Conservation (phyloP, 2,888 invertebrate species). For the Cabera pusaria region DNA sequence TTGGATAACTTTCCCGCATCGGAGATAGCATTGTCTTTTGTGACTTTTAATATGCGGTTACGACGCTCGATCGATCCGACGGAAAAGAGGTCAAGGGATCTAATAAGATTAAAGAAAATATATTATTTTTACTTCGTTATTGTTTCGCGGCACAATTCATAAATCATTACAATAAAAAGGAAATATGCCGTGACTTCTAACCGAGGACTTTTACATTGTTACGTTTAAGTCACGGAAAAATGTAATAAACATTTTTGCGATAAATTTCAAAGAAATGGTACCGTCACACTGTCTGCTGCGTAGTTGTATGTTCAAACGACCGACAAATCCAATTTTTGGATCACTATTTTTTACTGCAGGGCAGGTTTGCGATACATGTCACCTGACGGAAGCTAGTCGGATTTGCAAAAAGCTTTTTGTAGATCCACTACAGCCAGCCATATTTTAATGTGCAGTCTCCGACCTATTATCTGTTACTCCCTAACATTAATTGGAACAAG, state of each 20-base stretch:
- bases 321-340: conserved; percentile 7
- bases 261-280: conserved; percentile 1
- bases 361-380: conserved; percentile 4
- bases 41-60: conserved; percentile 28
- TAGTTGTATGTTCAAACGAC: conserved; percentile 6
- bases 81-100: conserved; percentile 17
- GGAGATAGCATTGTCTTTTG: conserved; percentile 30
- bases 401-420: too few species aligned
- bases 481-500: conserved; percentile 61
- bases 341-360: conserved; percentile 8
- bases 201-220: conserved; percentile 3
- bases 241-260: conserved; percentile 2
- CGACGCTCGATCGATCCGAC: conserved; percentile 21
- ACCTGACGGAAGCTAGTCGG: conserved; percentile 9
- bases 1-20: conserved; percentile 31
- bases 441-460: too few species aligned
- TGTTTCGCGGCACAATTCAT: conserved; percentile 18
- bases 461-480: conserved; percentile 37
- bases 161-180: conserved; percentile 17
- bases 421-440: too few species aligned
- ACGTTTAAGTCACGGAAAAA: conserved; percentile 4
- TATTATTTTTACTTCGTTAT: conserved; percentile 17
- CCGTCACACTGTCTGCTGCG: background rate
- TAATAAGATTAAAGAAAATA: conserved; percentile 15
- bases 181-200: conserved; percentile 10